Evolutionary conservation across 2,888 invertebrate species (phyloP), one percentile per base, ranked within the genome.

Genomic region (Smittia aterrima): DNA sequence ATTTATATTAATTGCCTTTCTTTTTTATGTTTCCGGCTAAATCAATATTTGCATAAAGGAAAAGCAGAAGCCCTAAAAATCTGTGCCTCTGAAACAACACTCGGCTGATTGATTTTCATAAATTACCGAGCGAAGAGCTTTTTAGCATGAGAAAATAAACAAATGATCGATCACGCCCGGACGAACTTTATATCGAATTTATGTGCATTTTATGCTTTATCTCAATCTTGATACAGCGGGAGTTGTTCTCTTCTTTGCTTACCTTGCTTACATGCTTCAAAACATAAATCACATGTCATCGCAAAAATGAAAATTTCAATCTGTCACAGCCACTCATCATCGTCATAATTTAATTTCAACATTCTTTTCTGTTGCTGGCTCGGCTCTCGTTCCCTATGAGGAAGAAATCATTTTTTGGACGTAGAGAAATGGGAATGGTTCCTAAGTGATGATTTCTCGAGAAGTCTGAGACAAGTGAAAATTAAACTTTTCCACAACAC

Each of bases 201-300:
- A 47, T 20, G 1, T 58, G 9, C 20, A 13, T 22, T 2, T n/a
- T 47, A 4, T 58, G 58, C 58, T 58, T 58, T 58, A 58, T 58
- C 58, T 22, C 22, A 58, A 58, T 58, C 58, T 47, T 47, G 13
- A 47, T 47, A n/a, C 3, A 22, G 58, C 58, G 9, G 9, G 38
- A n/a, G n/a, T n/a, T n/a, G 38, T 38, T 38, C 9, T 38, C 38
- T 38, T 38, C 9, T 58, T 22, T 18, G 22, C n/a, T 38, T 18
- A 32, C 18, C 18, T 9, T 40, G 68, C 54, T 71, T 54, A 54
- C 70, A 71, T 9, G 25, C 13, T 71, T 16, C 13, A 9, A 16
- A 71, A 18, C 54, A 54, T 71, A 71, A 71, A 53, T 71, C 27
- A 24, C 54, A 54, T 71, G 70, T 71, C 70, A 71, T 27, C 70